Evolutionary conservation across 2,113 vertebrate species (phyloP), one percentile per base, ranked within the genome.

Genomic region (Nanger granti): DNA sequence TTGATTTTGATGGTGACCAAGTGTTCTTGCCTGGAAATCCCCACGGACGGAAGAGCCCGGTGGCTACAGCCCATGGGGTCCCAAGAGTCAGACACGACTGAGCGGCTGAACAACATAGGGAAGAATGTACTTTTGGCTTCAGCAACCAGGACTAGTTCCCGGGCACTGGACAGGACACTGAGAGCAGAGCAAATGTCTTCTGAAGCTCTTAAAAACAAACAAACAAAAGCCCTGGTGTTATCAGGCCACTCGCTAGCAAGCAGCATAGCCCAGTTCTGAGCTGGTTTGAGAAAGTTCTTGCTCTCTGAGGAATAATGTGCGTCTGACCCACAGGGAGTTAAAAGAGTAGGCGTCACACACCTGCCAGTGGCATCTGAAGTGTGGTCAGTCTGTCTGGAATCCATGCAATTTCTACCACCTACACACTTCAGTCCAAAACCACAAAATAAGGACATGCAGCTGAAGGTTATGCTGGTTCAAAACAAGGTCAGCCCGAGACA

Each of bases 1-100:
- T 96, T 97, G 89, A 97, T 92, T 90, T 79, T 92, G 91, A 93
- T 3, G 3, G 85, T 79, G 64, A 89, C 87, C 73, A n/a, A 96
- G 73, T 14, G 41, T 13, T 44, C 24, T 79, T 79, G 73, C 73
- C 24, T 79, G 41, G 73, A 79, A 79, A 44, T 79, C 24, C 41
- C 73, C 73, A 44, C 0, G 3, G 24, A 79, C 24, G 2, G 73
- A 44, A 28, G 37, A 79, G 73, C 73, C 73, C 28, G 37, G 73
- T 12, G 41, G 73, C 37, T 44, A 76, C 11, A 79, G 73, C 13
- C 37, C 41, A 1, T 79, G 41, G 41, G 41, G 12, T 79, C 37
- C 24, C 37, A 28, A 79, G 41, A 44, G 37, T 44, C 73, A 26
- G 73, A 44, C 37, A 79, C 24, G 2, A 79, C 73, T 44, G 24